These are phyloP conservation scores for Etheostoma perlongum DNA, from an alignment of 2,797 vertebrate species.

Conservation along the genomic window DNA sequence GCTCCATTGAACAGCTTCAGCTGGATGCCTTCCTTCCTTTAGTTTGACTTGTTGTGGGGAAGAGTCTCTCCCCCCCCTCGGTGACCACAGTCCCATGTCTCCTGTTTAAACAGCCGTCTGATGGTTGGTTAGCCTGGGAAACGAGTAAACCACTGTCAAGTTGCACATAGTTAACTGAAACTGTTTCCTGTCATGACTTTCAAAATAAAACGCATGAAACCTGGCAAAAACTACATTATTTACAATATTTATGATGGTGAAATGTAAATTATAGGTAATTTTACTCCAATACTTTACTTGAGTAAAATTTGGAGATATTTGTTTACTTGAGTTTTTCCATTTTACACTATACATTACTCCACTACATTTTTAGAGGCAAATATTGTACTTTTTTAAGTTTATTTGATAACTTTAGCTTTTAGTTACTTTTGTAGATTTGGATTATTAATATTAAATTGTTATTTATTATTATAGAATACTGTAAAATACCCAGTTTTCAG, in stretches of 20 bases:
- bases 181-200: slow-evolving; percentile 46
- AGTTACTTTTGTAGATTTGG: background rate
- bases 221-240: background rate
- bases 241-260: background rate
- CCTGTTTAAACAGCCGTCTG: slow-evolving; percentile 66
- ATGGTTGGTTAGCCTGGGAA: slow-evolving; percentile 42
- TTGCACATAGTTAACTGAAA: too few relatives aligned
- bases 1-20: slow-evolving; percentile 10
- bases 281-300: background rate
- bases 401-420: background rate
- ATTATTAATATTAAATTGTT: background rate
- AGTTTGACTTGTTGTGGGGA: slow-evolving; percentile 47
- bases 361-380: background rate
- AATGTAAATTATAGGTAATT: background rate
- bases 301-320: too few relatives aligned
- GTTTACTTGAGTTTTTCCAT: background rate
- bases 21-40: background rate
- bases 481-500: background rate
- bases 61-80: slow-evolving; percentile 57
- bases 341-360: background rate
- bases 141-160: slow-evolving; percentile 1
- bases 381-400: background rate
- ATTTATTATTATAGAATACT: background rate
- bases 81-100: slow-evolving; percentile 79
- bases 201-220: slow-evolving; percentile 55